Evolutionary conservation across 2,113 vertebrate genomes (phyloP).

Genomic region (Prionailurus viverrinus): DNA sequence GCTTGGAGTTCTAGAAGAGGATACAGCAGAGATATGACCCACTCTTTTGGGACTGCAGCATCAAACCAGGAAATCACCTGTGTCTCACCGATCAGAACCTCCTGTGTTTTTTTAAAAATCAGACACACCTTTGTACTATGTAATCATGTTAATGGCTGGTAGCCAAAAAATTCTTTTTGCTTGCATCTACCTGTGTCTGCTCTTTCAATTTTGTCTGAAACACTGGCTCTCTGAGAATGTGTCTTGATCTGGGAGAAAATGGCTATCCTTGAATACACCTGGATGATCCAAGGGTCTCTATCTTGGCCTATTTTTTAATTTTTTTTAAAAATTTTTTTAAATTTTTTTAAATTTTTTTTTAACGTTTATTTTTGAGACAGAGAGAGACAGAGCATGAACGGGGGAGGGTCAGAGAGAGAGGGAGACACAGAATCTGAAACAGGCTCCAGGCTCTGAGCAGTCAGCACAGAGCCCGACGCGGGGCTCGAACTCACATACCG

Average conservation of each 20-base stretch:
- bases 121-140: neutral
- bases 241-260: neutral
- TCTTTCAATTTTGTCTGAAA: conserved; percentile 43
- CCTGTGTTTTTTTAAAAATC: neutral
- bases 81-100: conserved; percentile 41
- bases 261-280: neutral
- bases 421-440: too few relatives aligned
- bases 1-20: conserved; percentile 13
- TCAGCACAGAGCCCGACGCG: too few relatives aligned
- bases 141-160: conserved; percentile 5
- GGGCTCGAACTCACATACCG: too few relatives aligned
- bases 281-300: neutral
- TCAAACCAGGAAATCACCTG: conserved; percentile 53
- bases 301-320: neutral
- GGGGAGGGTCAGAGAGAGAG: too few relatives aligned
- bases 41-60: neutral
- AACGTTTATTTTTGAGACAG: too few relatives aligned
- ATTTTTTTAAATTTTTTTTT: too few relatives aligned
- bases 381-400: too few relatives aligned
- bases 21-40: neutral
- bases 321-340: too few relatives aligned
- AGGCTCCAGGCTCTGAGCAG: too few relatives aligned
- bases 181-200: neutral
- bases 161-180: neutral
- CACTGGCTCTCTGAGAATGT: neutral